Percentiles rank a stretch among this genome's conserved stretches.
Evolutionary conservation across 2,113 vertebrate genomes (phyloP).

Genomic region (Sarotherodon lohbergeri): DNA sequence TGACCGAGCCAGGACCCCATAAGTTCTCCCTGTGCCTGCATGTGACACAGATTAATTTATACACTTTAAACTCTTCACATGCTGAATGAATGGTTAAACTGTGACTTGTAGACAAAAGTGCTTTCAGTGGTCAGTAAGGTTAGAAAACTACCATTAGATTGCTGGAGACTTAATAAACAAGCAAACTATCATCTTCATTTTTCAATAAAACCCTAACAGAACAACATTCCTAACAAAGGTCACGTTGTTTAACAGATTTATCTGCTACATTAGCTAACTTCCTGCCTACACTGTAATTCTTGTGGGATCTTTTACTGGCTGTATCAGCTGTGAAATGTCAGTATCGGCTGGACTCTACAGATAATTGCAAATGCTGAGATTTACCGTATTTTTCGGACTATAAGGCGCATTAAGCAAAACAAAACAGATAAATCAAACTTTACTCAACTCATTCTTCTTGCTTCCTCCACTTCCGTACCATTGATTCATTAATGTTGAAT

Average conservation of each 20-base stretch:
- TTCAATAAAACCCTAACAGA: not conserved
- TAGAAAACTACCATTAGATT: not conserved
- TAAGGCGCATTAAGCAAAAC: not conserved
- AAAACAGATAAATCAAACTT: not conserved
- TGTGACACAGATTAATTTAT: not conserved
- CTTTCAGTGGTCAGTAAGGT: not conserved
- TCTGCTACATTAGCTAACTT: not conserved
- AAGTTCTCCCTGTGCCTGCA: not conserved
- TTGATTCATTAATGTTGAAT: not conserved
- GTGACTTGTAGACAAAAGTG: not conserved
- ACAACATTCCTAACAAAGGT: accelerated
- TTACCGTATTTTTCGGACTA: not conserved
- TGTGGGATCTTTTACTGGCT: not conserved
- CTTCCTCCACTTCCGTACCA: accelerated
- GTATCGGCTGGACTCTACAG: not conserved
- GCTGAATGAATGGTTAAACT: not conserved
- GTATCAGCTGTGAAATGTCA: not conserved
- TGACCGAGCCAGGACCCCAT: not conserved
- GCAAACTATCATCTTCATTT: not conserved
- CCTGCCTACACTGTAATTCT: accelerated
- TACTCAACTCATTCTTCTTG: not conserved
- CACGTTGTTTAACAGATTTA: not conserved
- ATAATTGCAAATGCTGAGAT: not conserved
- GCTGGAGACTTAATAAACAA: not conserved
- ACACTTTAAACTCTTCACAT: not conserved